These are phyloP conservation scores for Anorthoa munda DNA, from an alignment of 2,888 invertebrate genomes.

Conservation along the genomic window DNA sequence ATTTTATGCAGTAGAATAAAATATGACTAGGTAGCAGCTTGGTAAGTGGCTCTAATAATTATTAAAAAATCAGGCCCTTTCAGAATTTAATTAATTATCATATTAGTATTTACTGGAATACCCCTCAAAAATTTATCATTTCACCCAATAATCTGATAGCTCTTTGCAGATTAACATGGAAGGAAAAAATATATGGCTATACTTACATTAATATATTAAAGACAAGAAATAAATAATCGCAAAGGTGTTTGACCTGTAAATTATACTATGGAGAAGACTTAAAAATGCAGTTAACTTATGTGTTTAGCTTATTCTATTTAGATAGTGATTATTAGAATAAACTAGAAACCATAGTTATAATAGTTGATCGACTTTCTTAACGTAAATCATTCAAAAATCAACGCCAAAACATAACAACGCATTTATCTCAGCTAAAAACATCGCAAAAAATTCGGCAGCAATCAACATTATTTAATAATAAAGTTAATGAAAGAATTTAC, in stretches of 20 bases:
- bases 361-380: neutral
- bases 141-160: too few relatives aligned
- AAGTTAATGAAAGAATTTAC: slow-evolving; percentile 43
- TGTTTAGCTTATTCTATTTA: neutral
- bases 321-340: neutral
- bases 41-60: too few relatives aligned
- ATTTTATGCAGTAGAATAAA: too few relatives aligned
- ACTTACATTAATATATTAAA: neutral
- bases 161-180: too few relatives aligned
- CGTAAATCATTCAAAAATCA: neutral
- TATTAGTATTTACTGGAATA: too few relatives aligned
- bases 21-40: too few relatives aligned
- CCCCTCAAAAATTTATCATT: too few relatives aligned
- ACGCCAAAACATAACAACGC: neutral
- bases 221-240: neutral
- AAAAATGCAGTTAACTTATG: neutral
- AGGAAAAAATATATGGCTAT: neutral
- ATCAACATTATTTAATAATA: neutral
- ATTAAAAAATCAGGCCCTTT: too few relatives aligned
- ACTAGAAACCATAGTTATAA: too few relatives aligned
- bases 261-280: neutral
- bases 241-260: slow-evolving; percentile 4
- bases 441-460: neutral
- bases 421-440: neutral
- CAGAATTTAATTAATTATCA: too few relatives aligned